Evolutionary conservation across 2,797 vertebrate species (phyloP), one percentile per base, ranked within the genome.

Genomic region (Crypturellus tataupa): DNA sequence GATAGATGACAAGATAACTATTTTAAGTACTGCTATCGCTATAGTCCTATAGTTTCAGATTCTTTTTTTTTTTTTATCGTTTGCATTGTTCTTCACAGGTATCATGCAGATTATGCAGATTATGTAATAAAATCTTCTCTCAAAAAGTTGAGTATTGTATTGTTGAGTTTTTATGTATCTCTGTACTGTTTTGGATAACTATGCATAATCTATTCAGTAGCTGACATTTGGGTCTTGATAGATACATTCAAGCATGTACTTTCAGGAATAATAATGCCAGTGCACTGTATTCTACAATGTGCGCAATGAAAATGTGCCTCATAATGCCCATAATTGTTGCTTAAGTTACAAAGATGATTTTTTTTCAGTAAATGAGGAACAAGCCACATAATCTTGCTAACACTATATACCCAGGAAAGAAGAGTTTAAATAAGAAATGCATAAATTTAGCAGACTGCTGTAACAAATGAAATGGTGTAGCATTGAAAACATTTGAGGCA

Each of bases 371-470:
- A 97, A 96, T 91, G 97, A 97, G 94, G 95, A 96, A 93, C 97
- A 97, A 97, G 77, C 79, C 88, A 96, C 96, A 96, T 96, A 96
- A 95, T 97, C 97, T 97, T 96, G 53, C 92, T 95, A 96, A 96
- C 95, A 94, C 95, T 97, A 94, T 97, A 87, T 80, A 97, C 96
- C 97, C 97, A 93, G 94, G 96, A 97, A 97, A 97, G 97, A 97
- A 97, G 96, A 97, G 97, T 98, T 98, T 97, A 97, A 98, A 98
- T 97, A 98, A 97, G 97, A 97, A 98, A 97, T 96, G 96, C 97
- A 96, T 97, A 98, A 98, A 98, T 97, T 96, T 98, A 97, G 97
- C 97, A 97, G 95, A 97, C 95, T 97, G 96, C 97, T 97, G 97
- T 98, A 98, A 97, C 96, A 97, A 97, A 97, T 97, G 97, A 97